Percentiles rank a stretch among this genome's conserved stretches.
phyloP scores from a whole-genome alignment of 2,797 vertebrate genomes.

The Chromobotia macracanthus region DNA sequence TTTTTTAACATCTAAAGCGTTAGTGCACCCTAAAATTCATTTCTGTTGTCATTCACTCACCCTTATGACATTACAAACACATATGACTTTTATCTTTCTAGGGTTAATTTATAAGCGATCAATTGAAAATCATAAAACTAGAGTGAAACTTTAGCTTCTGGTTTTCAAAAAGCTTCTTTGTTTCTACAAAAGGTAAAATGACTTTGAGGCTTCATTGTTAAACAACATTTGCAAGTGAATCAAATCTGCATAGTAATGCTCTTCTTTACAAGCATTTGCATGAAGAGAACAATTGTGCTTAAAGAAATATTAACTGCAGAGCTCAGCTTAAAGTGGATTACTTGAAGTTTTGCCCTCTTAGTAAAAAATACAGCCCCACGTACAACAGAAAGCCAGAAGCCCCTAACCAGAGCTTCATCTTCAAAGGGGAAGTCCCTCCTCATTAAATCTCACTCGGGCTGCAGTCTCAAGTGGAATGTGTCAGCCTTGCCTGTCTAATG shows the following conservation, averaged over 20 bases:
- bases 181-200: constrained; percentile 23
- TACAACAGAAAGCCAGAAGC: constrained; percentile 9
- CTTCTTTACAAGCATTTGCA: constrained; percentile 19
- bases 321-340: constrained; percentile 8
- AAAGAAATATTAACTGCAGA: not conserved
- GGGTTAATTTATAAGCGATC: no score
- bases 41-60: not conserved
- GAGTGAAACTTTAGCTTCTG: no score
- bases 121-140: no score
- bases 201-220: not conserved
- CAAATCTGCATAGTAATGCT: constrained; percentile 24
- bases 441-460: not conserved
- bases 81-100: no score
- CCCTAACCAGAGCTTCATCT: constrained; percentile 26
- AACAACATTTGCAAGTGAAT: not conserved
- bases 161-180: no score
- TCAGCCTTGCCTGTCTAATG: no score
- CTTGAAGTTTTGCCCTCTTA: constrained; percentile 17
- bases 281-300: not conserved
- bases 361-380: constrained; percentile 2
- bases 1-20: not conserved
- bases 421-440: constrained; percentile 8
- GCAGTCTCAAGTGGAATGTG: not conserved
- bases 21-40: not conserved
- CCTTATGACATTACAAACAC: no score